Percentiles rank a stretch among this genome's conserved stretches.
Conservation (phyloP, 2,888 invertebrate genomes). For the Hirtodrosophila cameraria region DNA sequence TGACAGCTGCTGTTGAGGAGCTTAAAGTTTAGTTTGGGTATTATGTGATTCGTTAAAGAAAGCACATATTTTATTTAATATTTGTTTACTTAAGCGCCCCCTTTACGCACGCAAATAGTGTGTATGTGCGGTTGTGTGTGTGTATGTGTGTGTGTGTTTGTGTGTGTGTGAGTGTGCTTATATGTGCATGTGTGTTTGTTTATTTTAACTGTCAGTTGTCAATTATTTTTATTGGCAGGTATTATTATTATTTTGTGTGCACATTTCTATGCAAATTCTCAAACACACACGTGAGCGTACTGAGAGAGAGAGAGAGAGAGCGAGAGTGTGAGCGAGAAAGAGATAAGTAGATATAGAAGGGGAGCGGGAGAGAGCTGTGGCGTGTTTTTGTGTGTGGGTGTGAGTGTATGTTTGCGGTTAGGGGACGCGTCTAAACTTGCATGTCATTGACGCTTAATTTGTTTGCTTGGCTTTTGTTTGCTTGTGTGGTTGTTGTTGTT, state of each 20-base stretch:
- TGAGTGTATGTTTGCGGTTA: conserved; percentile 29
- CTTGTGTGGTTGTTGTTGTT: conserved; percentile 24
- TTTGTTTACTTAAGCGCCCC: conserved; percentile 50
- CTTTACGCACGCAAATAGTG: conserved; percentile 18
- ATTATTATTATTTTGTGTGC: conserved; percentile 70
- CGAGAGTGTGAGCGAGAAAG: background rate
- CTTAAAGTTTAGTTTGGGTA: conserved; percentile 60
- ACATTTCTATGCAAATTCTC: conserved; percentile 71
- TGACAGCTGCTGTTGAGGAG: conserved; percentile 62
- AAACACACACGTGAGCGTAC: conserved; percentile 49
- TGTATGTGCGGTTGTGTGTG: conserved; percentile 40
- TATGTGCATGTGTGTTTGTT: conserved; percentile 50
- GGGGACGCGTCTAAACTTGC: conserved; percentile 66
- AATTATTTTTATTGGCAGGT: conserved; percentile 78
- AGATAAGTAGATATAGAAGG: background rate
- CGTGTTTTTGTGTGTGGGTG: conserved; percentile 13
- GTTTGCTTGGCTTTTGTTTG: conserved; percentile 70
- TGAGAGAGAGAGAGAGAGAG: background rate
- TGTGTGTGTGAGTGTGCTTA: conserved; percentile 10
- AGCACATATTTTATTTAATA: conserved; percentile 64
- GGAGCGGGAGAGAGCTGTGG: conserved; percentile 7
- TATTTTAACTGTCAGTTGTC: conserved; percentile 73
- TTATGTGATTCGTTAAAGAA: conserved; percentile 31
- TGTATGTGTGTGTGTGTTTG: conserved; percentile 38
- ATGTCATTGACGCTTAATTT: conserved; percentile 77